Conservation (phyloP, 1,140 invertebrate genomes). For the Lucilia sericata region DNA sequence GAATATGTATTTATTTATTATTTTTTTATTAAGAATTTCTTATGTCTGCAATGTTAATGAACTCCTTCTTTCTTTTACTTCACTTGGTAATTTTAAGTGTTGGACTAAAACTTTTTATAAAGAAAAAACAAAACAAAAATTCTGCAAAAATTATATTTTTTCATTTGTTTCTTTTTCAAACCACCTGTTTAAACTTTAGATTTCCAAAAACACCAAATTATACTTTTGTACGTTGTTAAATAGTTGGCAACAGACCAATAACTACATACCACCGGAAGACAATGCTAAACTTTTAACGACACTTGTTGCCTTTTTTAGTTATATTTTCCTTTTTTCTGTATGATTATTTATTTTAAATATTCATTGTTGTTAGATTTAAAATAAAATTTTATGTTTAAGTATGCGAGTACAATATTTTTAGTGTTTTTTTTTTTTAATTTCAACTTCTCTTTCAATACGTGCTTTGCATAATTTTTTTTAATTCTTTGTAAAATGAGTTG, state of each 20-base stretch:
- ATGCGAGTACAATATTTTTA: neutral
- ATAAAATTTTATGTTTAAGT: neutral
- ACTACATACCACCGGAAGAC: conserved; percentile 12
- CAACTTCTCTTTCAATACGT: conserved; percentile 12
- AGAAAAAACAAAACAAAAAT: too few species aligned
- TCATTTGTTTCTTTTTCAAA: neutral
- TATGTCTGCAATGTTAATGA: neutral
- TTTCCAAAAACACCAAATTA: neutral
- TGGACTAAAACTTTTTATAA: too few species aligned
- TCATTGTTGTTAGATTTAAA: neutral
- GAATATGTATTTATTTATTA: neutral
- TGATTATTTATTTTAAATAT: neutral
- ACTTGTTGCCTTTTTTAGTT: conserved; percentile 20
- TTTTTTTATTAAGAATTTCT: neutral
- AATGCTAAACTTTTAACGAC: neutral
- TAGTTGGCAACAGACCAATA: neutral
- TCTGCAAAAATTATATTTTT: too few species aligned
- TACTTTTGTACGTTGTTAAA: neutral
- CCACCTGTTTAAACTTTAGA: neutral
- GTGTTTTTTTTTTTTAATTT: neutral
- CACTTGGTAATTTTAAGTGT: too few species aligned
- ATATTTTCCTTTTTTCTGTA: neutral
- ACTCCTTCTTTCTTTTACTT: neutral
- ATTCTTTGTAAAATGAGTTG: neutral
- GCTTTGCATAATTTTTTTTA: neutral